Percentiles rank a stretch among this genome's conserved stretches.
Conservation (phyloP, 2,797 vertebrate genomes). For the Gephyroberyx darwinii region DNA sequence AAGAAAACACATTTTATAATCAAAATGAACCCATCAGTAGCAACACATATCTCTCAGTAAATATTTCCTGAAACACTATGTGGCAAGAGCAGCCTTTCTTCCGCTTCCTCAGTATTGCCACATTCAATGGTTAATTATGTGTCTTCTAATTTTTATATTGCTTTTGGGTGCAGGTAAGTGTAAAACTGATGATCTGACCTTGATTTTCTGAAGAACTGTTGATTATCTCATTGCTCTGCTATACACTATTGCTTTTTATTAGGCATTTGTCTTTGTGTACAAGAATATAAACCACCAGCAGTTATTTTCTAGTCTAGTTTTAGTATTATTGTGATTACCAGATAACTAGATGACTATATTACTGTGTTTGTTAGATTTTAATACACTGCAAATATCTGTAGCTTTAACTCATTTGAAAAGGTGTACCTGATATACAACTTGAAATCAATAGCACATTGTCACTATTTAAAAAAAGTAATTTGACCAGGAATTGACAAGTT, state of each 20-base stretch:
- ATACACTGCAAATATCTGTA: too few relatives aligned
- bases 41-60: neutral
- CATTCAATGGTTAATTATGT: slow-evolving; percentile 16
- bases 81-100: slow-evolving; percentile 8
- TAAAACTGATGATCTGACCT: neutral
- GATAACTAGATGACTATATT: too few relatives aligned
- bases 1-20: neutral
- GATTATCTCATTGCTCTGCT: too few relatives aligned
- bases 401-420: neutral
- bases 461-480: too few relatives aligned
- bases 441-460: too few relatives aligned
- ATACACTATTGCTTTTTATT: neutral
- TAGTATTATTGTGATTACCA: too few relatives aligned
- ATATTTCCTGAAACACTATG: slow-evolving; percentile 35
- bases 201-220: too few relatives aligned
- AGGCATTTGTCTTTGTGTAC: neutral
- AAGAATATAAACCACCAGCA: too few relatives aligned
- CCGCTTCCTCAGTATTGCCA: neutral
- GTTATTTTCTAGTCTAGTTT: too few relatives aligned
- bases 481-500: too few relatives aligned
- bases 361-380: too few relatives aligned
- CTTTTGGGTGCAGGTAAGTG: slow-evolving; percentile 40
- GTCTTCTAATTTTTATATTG: neutral
- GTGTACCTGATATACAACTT: neutral
- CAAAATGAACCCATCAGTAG: neutral